Conservation (phyloP, 2,797 vertebrate species). For the Microhierax caerulescens region DNA sequence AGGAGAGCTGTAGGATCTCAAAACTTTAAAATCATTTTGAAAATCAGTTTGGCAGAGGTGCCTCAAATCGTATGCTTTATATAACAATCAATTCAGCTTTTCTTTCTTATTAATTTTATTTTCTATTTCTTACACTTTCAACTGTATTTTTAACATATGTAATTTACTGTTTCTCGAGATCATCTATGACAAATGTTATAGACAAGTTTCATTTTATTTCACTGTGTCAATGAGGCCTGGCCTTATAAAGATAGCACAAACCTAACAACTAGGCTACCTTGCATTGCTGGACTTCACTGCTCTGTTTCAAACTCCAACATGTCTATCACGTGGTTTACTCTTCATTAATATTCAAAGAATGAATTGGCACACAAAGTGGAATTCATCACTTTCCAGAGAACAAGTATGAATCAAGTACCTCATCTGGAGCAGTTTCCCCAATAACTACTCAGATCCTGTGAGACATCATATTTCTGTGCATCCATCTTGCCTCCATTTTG, state of each 20-base stretch:
- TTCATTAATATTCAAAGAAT: background rate
- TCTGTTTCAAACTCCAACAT: background rate
- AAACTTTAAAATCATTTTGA: background rate
- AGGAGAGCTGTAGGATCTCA: background rate
- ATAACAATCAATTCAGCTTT: background rate
- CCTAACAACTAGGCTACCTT: background rate
- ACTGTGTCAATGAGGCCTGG: background rate
- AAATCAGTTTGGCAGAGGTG: background rate
- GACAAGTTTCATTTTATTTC: background rate
- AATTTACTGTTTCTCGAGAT: background rate
- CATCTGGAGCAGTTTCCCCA: background rate
- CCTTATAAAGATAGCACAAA: background rate
- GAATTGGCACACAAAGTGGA: background rate
- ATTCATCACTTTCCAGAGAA: background rate
- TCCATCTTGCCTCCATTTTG: background rate
- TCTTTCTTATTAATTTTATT: background rate
- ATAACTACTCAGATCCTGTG: background rate
- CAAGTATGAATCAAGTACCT: background rate
- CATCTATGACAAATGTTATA: background rate
- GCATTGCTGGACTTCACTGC: background rate
- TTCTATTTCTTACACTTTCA: background rate
- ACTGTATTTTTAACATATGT: background rate
- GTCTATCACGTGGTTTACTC: background rate
- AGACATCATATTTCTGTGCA: background rate
- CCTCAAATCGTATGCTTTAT: background rate